Conservation (phyloP, 2,888 invertebrate genomes). For the Scaptomyza tumidula region DNA sequence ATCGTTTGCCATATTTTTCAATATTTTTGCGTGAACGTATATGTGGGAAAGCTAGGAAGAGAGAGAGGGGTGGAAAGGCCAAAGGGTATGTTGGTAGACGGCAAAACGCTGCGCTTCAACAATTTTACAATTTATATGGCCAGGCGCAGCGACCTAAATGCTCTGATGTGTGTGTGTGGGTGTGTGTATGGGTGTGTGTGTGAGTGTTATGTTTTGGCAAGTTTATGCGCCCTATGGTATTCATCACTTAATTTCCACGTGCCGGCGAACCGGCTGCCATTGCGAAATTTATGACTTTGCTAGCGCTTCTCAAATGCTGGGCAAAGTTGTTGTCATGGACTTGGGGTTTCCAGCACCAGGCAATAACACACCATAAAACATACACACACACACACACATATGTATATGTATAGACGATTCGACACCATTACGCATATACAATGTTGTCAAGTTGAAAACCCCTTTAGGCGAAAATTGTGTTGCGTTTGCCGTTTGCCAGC, state of each 20-base stretch:
- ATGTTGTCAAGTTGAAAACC: conserved; percentile 65
- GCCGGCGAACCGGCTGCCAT: conserved; percentile 63
- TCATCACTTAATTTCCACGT: conserved; percentile 80
- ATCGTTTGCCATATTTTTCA: conserved; percentile 65
- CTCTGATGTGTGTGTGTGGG: conserved; percentile 2
- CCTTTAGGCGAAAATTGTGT: conserved; percentile 54
- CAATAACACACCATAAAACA: conserved; percentile 13
- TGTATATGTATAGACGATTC: too few species aligned
- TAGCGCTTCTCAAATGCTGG: conserved; percentile 44
- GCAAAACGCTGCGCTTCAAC: conserved; percentile 58
- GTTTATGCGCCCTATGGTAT: conserved; percentile 70
- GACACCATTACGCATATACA: conserved; percentile 1
- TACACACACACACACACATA: conserved; percentile 4
- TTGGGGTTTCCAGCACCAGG: conserved; percentile 23
- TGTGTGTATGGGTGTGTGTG: conserved; percentile 6
- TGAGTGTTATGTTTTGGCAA: conserved; percentile 37
- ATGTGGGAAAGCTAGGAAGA: neutral
- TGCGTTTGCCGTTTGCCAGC: conserved; percentile 65
- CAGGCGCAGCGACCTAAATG: conserved; percentile 68
- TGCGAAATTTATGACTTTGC: conserved; percentile 77
- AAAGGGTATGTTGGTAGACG: neutral
- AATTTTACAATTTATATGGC: conserved; percentile 72
- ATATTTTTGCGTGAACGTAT: conserved; percentile 54
- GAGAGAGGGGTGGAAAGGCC: neutral
- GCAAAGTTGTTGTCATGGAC: conserved; percentile 51